Evolutionary conservation across 2,797 vertebrate species (phyloP), one percentile per base, ranked within the genome.

Genomic region (Rhynchotus rufescens): DNA sequence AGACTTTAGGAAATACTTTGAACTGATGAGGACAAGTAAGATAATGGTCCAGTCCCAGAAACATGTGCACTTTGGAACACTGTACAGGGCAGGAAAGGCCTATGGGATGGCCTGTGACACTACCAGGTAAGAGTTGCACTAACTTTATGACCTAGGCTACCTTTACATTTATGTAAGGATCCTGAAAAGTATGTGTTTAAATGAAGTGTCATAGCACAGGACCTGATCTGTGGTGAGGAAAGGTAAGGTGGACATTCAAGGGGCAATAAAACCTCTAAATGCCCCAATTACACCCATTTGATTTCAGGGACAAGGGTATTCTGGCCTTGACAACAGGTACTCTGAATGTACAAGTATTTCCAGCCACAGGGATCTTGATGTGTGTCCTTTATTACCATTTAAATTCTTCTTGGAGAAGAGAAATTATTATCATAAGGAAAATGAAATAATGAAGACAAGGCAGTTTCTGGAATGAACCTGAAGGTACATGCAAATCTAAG

Each of bases 401-500:
- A 61, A 82, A 61, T 82, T 2, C 57, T 49, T 77, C 34, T 71
- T 86, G 57, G 60, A 71, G 62, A 83, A 83, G 36, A 81, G 83
- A 94, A n/a, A 34, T 76, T 79, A 67, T 51, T 61, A 86, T 84
- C 25, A 76, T 23, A n/a, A 56, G 30, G 52, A 68, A 86, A 91
- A 82, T 67, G 49, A 80, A 93, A 71, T 34, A 61, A 64, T 16
- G 14, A 86, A 30, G 59, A 62, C 30, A 88, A 88, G 17, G 15
- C 49, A 65, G 17, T 74, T 92, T 86, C 0, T 0, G 68, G 71
- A 81, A 84, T 84, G 86, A 93, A 92, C 86, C 49, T 74, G 88
- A 89, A 91, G 80, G 73, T 82, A 30, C 49, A 75, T 56, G 32
- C 45, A 90, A 92, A 90, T 91, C 25, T n/a, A 90, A 72, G 83